These are phyloP conservation scores for Onychostoma macrolepis DNA, from an alignment of 2,113 vertebrate genomes.

Conservation along the genomic window DNA sequence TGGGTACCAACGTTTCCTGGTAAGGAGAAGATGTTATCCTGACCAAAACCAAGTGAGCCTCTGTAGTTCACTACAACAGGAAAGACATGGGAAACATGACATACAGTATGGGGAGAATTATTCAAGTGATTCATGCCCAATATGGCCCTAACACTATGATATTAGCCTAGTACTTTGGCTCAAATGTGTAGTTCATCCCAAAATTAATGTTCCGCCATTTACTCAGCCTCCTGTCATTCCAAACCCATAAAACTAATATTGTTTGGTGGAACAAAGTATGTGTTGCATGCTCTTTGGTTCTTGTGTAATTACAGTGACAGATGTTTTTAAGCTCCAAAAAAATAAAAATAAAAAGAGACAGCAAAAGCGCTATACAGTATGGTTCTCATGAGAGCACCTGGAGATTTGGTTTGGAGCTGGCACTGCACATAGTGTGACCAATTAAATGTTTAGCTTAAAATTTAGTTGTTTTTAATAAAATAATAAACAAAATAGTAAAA, in stretches of 20 bases:
- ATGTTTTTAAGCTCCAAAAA: not conserved
- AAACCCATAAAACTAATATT: too few relatives aligned
- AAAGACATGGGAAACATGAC: not conserved
- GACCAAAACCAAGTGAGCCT: constrained; percentile 90
- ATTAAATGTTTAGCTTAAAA: too few relatives aligned
- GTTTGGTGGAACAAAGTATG: too few relatives aligned
- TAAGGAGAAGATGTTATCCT: constrained; percentile 87
- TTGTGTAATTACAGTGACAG: not conserved
- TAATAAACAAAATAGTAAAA: too few relatives aligned
- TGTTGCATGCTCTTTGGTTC: too few relatives aligned
- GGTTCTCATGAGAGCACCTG: too few relatives aligned
- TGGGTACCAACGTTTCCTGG: constrained; percentile 87
- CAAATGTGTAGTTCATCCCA: too few relatives aligned
- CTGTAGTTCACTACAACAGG: constrained; percentile 89
- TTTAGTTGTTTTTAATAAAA: too few relatives aligned
- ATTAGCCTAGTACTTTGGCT: not conserved
- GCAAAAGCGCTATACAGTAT: not conserved
- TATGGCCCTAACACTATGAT: not conserved
- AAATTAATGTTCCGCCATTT: not conserved
- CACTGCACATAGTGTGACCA: too few relatives aligned
- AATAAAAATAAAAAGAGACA: too few relatives aligned
- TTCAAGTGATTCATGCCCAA: not conserved
- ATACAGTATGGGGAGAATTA: not conserved
- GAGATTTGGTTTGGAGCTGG: too few relatives aligned
- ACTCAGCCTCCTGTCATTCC: not conserved